These are phyloP conservation scores for Phyllotreta striolata DNA, from an alignment of 2,888 invertebrate species.

Conservation along the genomic window DNA sequence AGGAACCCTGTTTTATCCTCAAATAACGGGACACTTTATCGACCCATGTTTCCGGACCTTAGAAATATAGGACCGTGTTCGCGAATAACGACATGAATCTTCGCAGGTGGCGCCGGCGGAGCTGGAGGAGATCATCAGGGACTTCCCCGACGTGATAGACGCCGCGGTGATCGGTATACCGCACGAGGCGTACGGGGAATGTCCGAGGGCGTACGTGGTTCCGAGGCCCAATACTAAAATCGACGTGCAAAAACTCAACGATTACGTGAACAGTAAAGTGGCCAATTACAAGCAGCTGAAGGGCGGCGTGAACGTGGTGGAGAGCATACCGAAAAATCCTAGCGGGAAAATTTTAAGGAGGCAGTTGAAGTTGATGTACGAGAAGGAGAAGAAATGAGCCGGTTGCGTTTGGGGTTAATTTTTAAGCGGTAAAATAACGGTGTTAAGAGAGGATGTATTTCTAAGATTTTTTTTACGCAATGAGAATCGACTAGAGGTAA, in stretches of 20 bases:
- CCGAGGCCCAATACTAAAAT: conserved; percentile 61
- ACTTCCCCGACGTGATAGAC: conserved; percentile 78
- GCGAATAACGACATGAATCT: conserved; percentile 61
- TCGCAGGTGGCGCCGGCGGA: conserved; percentile 85
- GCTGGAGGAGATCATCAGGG: conserved; percentile 76
- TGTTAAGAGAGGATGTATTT: conserved; percentile 4
- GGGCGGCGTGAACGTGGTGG: conserved; percentile 64
- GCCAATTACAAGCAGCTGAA: conserved; percentile 77
- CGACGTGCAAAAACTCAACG: conserved; percentile 66
- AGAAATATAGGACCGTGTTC: no score
- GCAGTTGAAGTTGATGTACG: conserved; percentile 51
- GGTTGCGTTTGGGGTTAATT: conserved; percentile 1
- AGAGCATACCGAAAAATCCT: conserved; percentile 66
- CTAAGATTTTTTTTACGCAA: neutral
- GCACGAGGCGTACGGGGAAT: conserved; percentile 73
- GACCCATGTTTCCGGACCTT: no score
- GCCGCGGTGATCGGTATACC: conserved; percentile 84
- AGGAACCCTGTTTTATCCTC: no score
- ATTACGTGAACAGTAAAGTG: conserved; percentile 73
- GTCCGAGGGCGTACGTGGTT: conserved; percentile 78
- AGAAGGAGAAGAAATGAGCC: conserved; percentile 63
- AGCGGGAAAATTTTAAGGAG: conserved; percentile 68
- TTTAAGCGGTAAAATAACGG: neutral
- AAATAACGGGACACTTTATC: no score
- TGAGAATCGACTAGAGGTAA: neutral